Evolutionary conservation across 2,888 invertebrate genomes (phyloP).

Genomic region (Boloria euphrosyne): DNA sequence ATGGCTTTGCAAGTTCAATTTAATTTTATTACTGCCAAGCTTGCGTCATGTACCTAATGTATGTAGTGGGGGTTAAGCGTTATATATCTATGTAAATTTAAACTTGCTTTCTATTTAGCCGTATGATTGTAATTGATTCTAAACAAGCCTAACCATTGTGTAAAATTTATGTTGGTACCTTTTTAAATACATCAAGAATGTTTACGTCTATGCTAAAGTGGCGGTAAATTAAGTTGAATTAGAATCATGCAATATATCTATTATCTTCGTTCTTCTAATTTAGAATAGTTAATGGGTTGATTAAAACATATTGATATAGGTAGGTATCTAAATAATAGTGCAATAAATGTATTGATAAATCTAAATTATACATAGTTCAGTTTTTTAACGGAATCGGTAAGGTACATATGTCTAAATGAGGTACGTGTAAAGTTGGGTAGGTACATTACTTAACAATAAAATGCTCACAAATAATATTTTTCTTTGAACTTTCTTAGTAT

Average conservation of each 20-base stretch:
- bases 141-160: slow-evolving; percentile 6
- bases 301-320: slow-evolving; percentile 7
- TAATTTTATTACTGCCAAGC: slow-evolving; percentile 66
- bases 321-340: slow-evolving; percentile 8
- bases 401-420: too few relatives aligned
- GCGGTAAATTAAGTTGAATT: slow-evolving; percentile 8
- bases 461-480: too few relatives aligned
- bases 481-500: too few relatives aligned
- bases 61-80: slow-evolving; percentile 47
- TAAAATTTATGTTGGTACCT: background rate
- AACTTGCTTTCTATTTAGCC: slow-evolving; percentile 13
- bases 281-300: background rate
- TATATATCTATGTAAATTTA: slow-evolving; percentile 24
- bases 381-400: too few relatives aligned
- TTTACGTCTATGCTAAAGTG: slow-evolving; percentile 13
- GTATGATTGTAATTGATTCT: slow-evolving; percentile 22
- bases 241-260: background rate
- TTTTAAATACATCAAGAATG: slow-evolving; percentile 13
- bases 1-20: slow-evolving; percentile 71
- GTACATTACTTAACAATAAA: too few relatives aligned
- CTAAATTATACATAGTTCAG: background rate
- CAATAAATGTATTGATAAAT: slow-evolving; percentile 12
- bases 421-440: too few relatives aligned
- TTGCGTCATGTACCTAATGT: slow-evolving; percentile 69
- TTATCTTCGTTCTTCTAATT: too few relatives aligned